Conservation (phyloP, 2,888 invertebrate genomes). For the Serrognathus titanus region DNA sequence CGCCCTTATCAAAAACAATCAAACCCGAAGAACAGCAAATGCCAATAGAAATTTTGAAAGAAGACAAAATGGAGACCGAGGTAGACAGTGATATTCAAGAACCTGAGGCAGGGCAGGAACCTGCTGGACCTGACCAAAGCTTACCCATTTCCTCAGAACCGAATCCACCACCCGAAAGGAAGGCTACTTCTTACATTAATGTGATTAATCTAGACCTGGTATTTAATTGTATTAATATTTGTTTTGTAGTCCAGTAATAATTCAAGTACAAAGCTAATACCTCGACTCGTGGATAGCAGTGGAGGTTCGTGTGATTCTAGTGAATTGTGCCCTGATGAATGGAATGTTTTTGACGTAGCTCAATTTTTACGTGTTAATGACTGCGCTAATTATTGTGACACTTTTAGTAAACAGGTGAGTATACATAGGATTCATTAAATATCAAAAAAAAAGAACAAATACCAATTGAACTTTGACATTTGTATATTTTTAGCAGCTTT, state of each 20-base stretch:
- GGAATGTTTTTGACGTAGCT: slow-evolving; percentile 84
- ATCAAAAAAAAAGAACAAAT: too few relatives aligned
- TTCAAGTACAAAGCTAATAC: slow-evolving; percentile 58
- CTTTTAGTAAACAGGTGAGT: slow-evolving; percentile 55
- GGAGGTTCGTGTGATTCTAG: slow-evolving; percentile 54
- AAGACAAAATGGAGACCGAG: slow-evolving; percentile 32
- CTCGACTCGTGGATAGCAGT: slow-evolving; percentile 59
- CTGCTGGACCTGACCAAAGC: slow-evolving; percentile 55
- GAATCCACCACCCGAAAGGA: slow-evolving; percentile 54
- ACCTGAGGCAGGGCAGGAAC: slow-evolving; percentile 55
- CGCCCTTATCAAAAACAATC: slow-evolving; percentile 35
- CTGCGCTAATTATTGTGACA: slow-evolving; percentile 68
- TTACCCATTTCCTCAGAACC: slow-evolving; percentile 47
- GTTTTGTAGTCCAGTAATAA: slow-evolving; percentile 40
- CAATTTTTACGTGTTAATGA: slow-evolving; percentile 89
- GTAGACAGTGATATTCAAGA: slow-evolving; percentile 49
- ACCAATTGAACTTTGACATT: too few relatives aligned
- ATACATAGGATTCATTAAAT: not conserved
- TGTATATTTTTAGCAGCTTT: too few relatives aligned
- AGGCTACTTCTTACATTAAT: slow-evolving; percentile 62
- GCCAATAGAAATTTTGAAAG: slow-evolving; percentile 22
- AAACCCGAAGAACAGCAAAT: slow-evolving; percentile 33
- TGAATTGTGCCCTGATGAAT: slow-evolving; percentile 63
- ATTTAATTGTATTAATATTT: slow-evolving; percentile 5
- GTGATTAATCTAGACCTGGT: slow-evolving; percentile 41